Percentiles rank a stretch among this genome's conserved stretches.
phyloP scores from a whole-genome alignment of 2,888 invertebrate species.

The Conomelus anceps region DNA sequence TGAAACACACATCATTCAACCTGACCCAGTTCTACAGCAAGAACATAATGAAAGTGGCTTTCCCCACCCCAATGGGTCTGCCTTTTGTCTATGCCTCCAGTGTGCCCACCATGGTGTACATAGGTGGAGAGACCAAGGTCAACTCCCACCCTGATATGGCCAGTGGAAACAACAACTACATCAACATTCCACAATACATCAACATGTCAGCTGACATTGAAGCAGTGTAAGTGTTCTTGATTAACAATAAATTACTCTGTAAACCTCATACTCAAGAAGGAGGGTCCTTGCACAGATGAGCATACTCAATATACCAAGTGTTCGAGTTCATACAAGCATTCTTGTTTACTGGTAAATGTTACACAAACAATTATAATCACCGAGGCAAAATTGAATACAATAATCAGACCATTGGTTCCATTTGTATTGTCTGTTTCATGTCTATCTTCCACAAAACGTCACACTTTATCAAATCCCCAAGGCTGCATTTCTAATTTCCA shows the following conservation, averaged over 20 bases:
- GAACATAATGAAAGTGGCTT: slow-evolving; percentile 54
- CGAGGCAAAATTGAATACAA: too few relatives aligned
- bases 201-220: slow-evolving; percentile 47
- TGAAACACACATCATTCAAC: slow-evolving; percentile 49
- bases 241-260: not conserved
- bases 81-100: slow-evolving; percentile 59
- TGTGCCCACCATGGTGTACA: slow-evolving; percentile 50
- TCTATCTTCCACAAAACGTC: too few relatives aligned
- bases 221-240: slow-evolving; percentile 42
- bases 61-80: slow-evolving; percentile 64
- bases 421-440: too few relatives aligned
- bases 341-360: too few relatives aligned
- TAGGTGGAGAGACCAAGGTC: slow-evolving; percentile 47
- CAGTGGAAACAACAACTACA: slow-evolving; percentile 29
- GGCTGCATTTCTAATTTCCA: too few relatives aligned
- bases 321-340: too few relatives aligned
- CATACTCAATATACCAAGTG: too few relatives aligned
- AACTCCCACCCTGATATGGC: slow-evolving; percentile 40
- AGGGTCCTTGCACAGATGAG: too few relatives aligned
- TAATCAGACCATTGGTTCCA: too few relatives aligned
- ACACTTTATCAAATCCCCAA: too few relatives aligned
- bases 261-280: too few relatives aligned
- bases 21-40: slow-evolving; percentile 54
- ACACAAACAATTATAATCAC: too few relatives aligned
- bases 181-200: slow-evolving; percentile 40